Base-by-base conservation (phyloP, 92 coral and sea anemone species). In the Metridium senile region DNA sequence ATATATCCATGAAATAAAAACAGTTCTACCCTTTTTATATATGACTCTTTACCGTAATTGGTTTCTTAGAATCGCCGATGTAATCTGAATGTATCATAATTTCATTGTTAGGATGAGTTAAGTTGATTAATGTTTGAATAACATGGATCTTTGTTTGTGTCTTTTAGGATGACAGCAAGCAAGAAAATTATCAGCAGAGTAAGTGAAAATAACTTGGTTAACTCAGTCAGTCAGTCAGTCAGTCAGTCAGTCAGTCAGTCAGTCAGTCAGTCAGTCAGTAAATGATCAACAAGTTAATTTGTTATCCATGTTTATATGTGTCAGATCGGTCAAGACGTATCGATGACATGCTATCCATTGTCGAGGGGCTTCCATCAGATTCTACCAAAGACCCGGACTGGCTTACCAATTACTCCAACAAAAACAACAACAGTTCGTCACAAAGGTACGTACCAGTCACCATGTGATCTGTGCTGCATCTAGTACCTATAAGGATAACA, bases 291-390 rank as follows among this genome's bases (percentile, higher is more conserved):
- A 9, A 20, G 0, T 20, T 10, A 9, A 9, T 16, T 30, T 23
- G n/a, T 2, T 49, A n/a, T 63, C 16, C 13, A 23, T 56, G 26
- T 68, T 68, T 11, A 9, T 66, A 35, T 49, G 22, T 19, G 22
- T 57, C 69, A 91, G 97, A 82, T 54, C 93, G 81, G 25, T 87
- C 84, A 35, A 77, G 86, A n/a, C 86, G 93, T 39, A 83, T 85
- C 43, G 81, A 53, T 28, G 93, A 92, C 32, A 92, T 92, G 93
- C 29, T 92, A n/a, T 76, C 84, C 27, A 81, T 88, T 7, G 86
- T 89, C 11, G 93, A 82, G 34, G 91, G 97, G 28, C 76, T 43
- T 54, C 79, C 88, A 18, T 74, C 81, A 9, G 88, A 87, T 45
- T 35, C 65, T 31, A 26, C 26, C 23, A 79, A 79, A 7, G 62